Percentiles rank a stretch among this genome's conserved stretches.
These are phyloP conservation scores for Scaptomyza graminum DNA, from an alignment of 1,140 invertebrate species.

Conservation along the genomic window DNA sequence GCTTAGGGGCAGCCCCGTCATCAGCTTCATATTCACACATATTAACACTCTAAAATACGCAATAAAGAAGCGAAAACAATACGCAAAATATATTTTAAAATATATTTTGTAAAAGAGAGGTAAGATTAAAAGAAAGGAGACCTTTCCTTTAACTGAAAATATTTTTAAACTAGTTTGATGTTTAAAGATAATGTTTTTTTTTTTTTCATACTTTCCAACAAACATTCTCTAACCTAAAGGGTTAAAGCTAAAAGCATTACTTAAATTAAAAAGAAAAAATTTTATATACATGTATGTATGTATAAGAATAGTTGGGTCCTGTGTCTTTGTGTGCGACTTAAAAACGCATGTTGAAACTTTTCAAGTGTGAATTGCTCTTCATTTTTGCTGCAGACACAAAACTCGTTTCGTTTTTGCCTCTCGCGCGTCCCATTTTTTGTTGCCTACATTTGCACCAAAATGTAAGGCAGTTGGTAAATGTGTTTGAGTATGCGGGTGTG, in stretches of 20 bases:
- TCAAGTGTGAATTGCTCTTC: slow-evolving; percentile 82
- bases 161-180: no score
- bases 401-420: slow-evolving; percentile 41
- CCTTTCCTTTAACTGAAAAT: no score
- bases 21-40: slow-evolving; percentile 56
- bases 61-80: slow-evolving; percentile 35
- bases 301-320: slow-evolving; percentile 59
- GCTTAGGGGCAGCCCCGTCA: background rate
- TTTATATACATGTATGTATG: slow-evolving; percentile 2
- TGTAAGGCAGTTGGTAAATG: slow-evolving; percentile 40
- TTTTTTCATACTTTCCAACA: background rate
- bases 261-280: slow-evolving; percentile 27
- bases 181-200: background rate
- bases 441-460: slow-evolving; percentile 63
- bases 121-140: no score
- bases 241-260: slow-evolving; percentile 17
- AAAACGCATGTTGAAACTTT: slow-evolving; percentile 80
- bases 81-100: slow-evolving; percentile 3
- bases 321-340: slow-evolving; percentile 69
- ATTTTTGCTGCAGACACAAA: slow-evolving; percentile 65
- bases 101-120: no score
- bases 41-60: slow-evolving; percentile 51
- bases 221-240: slow-evolving; percentile 2
- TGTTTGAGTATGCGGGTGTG: slow-evolving; percentile 2
- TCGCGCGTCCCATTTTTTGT: slow-evolving; percentile 38